Evolutionary conservation across 2,797 vertebrate species (phyloP), one percentile per base, ranked within the genome.

Genomic region (Phrynocephalus forsythii): DNA sequence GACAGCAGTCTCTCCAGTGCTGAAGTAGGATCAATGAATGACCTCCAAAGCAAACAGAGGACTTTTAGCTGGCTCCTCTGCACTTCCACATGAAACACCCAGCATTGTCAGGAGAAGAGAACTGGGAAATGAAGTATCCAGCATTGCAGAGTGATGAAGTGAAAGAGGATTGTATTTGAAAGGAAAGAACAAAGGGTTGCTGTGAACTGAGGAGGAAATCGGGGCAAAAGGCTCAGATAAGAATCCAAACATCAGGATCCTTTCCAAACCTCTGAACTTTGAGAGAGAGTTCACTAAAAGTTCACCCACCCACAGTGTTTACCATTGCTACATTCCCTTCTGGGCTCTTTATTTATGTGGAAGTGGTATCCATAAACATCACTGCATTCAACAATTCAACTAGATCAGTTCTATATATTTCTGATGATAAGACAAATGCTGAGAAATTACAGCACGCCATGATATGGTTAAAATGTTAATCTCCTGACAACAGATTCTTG

Each of bases 201-300:
- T 71, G 1, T 73, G 28, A 15, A 33, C 0, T 79, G 86, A 86
- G 68, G 52, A 83, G 67, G 66, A 86, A 77, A 91, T n/a, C 50
- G 85, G 90, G 86, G 4, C 44, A 69, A 15, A 1, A 88, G 88
- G 33, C 86, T 68, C 71, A 87, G 79, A 77, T 87, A 81, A 86
- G 72, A 44, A 90, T 83, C 22, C 38, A 85, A 90, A 66, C 80
- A 20, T 91, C 89, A 80, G 84, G 71, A 24, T 69, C 82, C 9
- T 92, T 91, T 13, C 38, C 66, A 87, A 73, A 84, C 88, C 22
- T 84, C 76, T 88, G 78, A 86, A 87, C 86, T 48, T 88, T 89
- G n/a, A 30, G 85, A 30, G 85, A 78, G 52, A 90, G 38, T 84
- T 94, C 72, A 44, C 20, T 0, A 1, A 56, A 67, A 87, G 78